phyloP scores from a whole-genome alignment of 1,140 invertebrate genomes.

The Hormaphis cornu region DNA sequence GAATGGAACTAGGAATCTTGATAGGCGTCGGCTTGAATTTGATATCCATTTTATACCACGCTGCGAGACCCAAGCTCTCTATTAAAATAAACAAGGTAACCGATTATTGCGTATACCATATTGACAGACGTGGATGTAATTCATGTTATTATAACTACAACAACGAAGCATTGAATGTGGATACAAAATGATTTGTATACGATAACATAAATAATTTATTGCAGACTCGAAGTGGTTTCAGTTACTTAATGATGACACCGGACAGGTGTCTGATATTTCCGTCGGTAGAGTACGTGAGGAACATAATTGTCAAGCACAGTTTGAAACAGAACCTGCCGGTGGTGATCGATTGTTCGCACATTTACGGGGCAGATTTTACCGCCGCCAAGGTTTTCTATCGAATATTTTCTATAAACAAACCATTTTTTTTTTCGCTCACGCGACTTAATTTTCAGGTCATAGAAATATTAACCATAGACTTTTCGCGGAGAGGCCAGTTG shows the following conservation, averaged over 20 bases:
- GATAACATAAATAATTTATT: background rate
- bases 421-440: too few relatives aligned
- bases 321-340: slow-evolving; percentile 58
- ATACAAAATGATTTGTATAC: too few relatives aligned
- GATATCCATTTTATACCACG: slow-evolving; percentile 78
- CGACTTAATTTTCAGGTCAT: slow-evolving; percentile 37
- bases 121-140: too few relatives aligned
- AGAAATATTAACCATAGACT: slow-evolving; percentile 52
- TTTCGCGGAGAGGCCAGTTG: slow-evolving; percentile 57
- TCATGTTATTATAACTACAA: too few relatives aligned
- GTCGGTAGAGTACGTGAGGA: slow-evolving; percentile 74
- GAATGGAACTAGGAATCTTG: slow-evolving; percentile 80
- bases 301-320: slow-evolving; percentile 68
- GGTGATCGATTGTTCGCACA: slow-evolving; percentile 71
- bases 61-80: slow-evolving; percentile 73
- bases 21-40: slow-evolving; percentile 77
- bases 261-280: slow-evolving; percentile 80
- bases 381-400: slow-evolving; percentile 63
- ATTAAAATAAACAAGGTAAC: slow-evolving; percentile 54
- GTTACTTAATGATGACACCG: slow-evolving; percentile 71
- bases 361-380: slow-evolving; percentile 71
- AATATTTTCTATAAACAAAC: slow-evolving; percentile 32
- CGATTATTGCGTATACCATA: too few relatives aligned
- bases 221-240: slow-evolving; percentile 45
- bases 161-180: too few relatives aligned